Percentiles rank a stretch among this genome's conserved stretches.
phyloP scores from a whole-genome alignment of 2,888 invertebrate genomes.

The Dermolepida albohirtum region DNA sequence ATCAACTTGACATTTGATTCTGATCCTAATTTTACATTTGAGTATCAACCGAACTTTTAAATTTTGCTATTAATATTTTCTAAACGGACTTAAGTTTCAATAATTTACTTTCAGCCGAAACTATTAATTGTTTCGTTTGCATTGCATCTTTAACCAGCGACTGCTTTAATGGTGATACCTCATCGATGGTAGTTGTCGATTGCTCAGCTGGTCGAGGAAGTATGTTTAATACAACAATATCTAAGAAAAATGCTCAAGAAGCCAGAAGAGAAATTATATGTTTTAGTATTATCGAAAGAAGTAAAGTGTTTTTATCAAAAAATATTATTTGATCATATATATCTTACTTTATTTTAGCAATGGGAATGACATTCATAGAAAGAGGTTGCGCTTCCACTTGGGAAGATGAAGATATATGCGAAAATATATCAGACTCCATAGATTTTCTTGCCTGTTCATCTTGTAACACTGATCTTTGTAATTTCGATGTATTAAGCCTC shows the following conservation, averaged over 20 bases:
- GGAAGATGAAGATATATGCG: constrained; percentile 39
- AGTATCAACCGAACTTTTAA: too few relatives aligned
- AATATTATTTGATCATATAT: too few relatives aligned
- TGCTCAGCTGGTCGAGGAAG: too few relatives aligned
- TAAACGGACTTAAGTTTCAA: too few relatives aligned
- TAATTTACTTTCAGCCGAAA: not conserved
- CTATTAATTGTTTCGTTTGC: constrained; percentile 16
- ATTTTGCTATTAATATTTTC: too few relatives aligned
- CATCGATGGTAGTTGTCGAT: constrained; percentile 1
- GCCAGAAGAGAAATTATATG: too few relatives aligned
- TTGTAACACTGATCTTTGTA: constrained; percentile 36
- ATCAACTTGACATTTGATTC: too few relatives aligned
- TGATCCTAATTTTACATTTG: too few relatives aligned
- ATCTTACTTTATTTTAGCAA: constrained; percentile 11
- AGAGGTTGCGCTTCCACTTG: constrained; percentile 39
- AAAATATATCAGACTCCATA: constrained; percentile 15
- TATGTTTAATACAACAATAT: too few relatives aligned
- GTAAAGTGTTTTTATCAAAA: too few relatives aligned
- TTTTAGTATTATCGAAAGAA: too few relatives aligned
- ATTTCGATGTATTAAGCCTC: not conserved
- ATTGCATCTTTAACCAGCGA: constrained; percentile 17
- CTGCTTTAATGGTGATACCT: constrained; percentile 8
- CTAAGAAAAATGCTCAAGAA: too few relatives aligned
- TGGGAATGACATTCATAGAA: constrained; percentile 37
- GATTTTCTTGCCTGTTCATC: constrained; percentile 19